These are phyloP conservation scores for Riparia riparia DNA, from an alignment of 2,113 vertebrate genomes.

Conservation along the genomic window DNA sequence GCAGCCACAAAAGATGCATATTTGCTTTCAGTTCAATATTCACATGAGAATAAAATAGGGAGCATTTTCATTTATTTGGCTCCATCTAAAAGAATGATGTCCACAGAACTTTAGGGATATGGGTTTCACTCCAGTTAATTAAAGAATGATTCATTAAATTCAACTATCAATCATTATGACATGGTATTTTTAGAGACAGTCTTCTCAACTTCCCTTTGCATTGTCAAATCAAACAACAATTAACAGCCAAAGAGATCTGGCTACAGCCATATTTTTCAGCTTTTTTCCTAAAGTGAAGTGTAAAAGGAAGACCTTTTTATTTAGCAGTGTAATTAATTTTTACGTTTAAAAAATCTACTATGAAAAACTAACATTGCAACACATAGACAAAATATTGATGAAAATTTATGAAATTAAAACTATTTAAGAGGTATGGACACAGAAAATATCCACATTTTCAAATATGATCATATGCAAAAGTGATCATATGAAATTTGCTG, in stretches of 20 bases:
- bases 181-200: background rate
- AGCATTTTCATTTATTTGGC: background rate
- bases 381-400: background rate
- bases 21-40: background rate
- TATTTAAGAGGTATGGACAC: background rate
- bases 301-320: background rate
- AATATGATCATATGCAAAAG: background rate
- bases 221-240: background rate
- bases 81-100: background rate
- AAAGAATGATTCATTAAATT: background rate
- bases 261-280: background rate
- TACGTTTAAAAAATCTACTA: background rate
- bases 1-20: background rate
- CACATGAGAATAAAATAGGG: background rate
- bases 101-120: background rate
- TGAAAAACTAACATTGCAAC: background rate
- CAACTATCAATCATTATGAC: background rate
- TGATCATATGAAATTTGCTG: background rate
- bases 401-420: background rate
- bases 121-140: background rate
- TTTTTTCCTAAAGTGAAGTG: background rate
- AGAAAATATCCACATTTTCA: background rate
- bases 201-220: background rate
- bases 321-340: background rate
- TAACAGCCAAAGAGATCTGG: background rate